Evolutionary conservation across 2,113 vertebrate genomes (phyloP).

Genomic region (Elachura formosa): DNA sequence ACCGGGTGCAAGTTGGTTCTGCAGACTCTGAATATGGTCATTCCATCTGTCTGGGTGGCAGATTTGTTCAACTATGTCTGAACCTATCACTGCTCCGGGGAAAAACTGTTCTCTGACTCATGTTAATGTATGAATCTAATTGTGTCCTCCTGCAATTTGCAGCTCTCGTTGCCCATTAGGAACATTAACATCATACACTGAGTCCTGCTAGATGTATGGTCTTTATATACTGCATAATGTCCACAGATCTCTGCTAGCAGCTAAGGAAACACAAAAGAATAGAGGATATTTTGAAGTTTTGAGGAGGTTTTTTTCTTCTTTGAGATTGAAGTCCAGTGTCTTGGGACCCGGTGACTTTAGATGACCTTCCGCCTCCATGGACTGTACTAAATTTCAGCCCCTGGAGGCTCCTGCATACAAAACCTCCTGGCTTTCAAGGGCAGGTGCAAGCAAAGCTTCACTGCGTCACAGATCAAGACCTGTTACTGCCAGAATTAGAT

Average conservation of each 20-base stretch:
- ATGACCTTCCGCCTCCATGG: slow-evolving; percentile 75
- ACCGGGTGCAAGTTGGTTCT: not conserved
- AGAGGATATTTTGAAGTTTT: slow-evolving; percentile 75
- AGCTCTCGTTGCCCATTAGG: slow-evolving; percentile 48
- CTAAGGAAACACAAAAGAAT: slow-evolving; percentile 67
- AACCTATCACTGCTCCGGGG: slow-evolving; percentile 46
- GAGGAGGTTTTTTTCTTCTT: slow-evolving; percentile 18
- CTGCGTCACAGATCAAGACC: slow-evolving; percentile 74
- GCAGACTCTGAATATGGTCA: slow-evolving; percentile 36
- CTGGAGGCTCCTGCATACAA: slow-evolving; percentile 79
- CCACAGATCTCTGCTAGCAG: slow-evolving; percentile 63
- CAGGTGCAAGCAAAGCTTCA: slow-evolving; percentile 79
- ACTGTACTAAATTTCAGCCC: slow-evolving; percentile 80
- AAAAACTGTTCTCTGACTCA: slow-evolving; percentile 53
- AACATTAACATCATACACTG: slow-evolving; percentile 63
- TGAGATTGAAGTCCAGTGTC: slow-evolving; percentile 77
- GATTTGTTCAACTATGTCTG: slow-evolving; percentile 58
- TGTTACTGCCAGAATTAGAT: slow-evolving; percentile 74
- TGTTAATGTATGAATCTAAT: slow-evolving; percentile 66
- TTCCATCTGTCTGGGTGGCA: slow-evolving; percentile 39
- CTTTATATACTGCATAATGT: slow-evolving; percentile 54
- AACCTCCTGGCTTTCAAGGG: slow-evolving; percentile 75
- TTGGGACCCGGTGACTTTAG: slow-evolving; percentile 78
- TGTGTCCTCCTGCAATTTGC: slow-evolving; percentile 24
- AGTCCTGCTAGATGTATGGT: slow-evolving; percentile 22